Evolutionary conservation across 2,888 invertebrate species (phyloP).

Genomic region (Chrysolina americana): DNA sequence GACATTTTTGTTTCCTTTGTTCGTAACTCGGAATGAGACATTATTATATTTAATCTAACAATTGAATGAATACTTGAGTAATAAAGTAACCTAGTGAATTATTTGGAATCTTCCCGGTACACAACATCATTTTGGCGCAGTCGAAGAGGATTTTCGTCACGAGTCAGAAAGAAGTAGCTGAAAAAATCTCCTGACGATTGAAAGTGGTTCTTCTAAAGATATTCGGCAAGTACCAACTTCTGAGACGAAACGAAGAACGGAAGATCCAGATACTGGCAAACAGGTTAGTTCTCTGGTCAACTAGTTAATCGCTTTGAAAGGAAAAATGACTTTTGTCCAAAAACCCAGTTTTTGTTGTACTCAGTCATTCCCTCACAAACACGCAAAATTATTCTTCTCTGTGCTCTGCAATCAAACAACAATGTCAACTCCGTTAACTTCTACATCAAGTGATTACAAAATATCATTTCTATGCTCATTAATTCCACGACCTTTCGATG

Average conservation of each 20-base stretch:
- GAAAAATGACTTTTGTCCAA: not conserved
- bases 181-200: too few relatives aligned
- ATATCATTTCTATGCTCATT: not conserved
- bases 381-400: not conserved
- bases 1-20: too few relatives aligned
- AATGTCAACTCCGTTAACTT: not conserved
- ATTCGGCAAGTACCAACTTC: not conserved
- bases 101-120: too few relatives aligned
- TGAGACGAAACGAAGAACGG: not conserved
- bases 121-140: too few relatives aligned
- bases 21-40: too few relatives aligned
- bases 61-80: too few relatives aligned
- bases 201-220: too few relatives aligned
- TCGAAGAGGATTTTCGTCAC: too few relatives aligned
- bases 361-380: not conserved
- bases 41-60: too few relatives aligned
- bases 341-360: not conserved
- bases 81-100: too few relatives aligned
- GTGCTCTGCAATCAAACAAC: not conserved
- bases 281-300: constrained; percentile 4
- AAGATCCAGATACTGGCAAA: not conserved
- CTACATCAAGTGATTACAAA: not conserved
- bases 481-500: not conserved
- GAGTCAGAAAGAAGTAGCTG: too few relatives aligned
- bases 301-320: not conserved